phyloP scores from a whole-genome alignment of 2,113 vertebrate species.

The human (Homo sapiens) region DNA sequence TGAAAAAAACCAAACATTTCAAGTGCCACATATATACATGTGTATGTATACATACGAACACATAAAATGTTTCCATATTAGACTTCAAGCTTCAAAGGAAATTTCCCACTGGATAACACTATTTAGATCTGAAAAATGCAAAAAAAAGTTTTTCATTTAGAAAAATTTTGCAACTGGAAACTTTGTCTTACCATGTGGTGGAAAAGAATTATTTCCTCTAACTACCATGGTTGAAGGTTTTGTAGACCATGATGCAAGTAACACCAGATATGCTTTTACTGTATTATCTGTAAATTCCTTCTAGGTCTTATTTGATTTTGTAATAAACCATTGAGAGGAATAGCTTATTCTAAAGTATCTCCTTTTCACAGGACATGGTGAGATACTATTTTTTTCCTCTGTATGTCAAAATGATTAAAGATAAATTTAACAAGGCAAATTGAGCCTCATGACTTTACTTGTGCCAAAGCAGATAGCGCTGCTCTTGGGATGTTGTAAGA shows the following conservation, averaged over 20 bases:
- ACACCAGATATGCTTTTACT: not conserved
- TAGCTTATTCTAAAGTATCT: not conserved
- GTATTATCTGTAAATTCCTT: not conserved
- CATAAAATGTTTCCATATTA: not conserved
- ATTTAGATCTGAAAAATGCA: conserved; percentile 16
- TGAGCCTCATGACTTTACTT: not conserved
- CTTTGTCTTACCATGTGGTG: not conserved
- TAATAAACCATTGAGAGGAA: not conserved
- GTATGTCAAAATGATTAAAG: not conserved
- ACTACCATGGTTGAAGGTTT: not conserved
- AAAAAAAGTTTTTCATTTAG: not conserved
- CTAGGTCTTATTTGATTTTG: not conserved
- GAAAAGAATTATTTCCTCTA: not conserved
- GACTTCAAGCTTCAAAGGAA: not conserved
- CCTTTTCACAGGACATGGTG: not conserved
- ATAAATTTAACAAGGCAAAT: not conserved
- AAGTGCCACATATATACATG: not conserved
- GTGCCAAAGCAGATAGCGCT: not conserved
- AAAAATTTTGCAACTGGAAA: not conserved
- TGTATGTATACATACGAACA: not conserved
- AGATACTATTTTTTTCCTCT: not conserved
- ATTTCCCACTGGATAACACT: not conserved
- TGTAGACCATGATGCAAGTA: not conserved
- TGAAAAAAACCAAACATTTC: not conserved
- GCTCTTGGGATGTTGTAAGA: not conserved